Conservation (phyloP, 1,140 invertebrate genomes). For the Semibalanus balanoides region DNA sequence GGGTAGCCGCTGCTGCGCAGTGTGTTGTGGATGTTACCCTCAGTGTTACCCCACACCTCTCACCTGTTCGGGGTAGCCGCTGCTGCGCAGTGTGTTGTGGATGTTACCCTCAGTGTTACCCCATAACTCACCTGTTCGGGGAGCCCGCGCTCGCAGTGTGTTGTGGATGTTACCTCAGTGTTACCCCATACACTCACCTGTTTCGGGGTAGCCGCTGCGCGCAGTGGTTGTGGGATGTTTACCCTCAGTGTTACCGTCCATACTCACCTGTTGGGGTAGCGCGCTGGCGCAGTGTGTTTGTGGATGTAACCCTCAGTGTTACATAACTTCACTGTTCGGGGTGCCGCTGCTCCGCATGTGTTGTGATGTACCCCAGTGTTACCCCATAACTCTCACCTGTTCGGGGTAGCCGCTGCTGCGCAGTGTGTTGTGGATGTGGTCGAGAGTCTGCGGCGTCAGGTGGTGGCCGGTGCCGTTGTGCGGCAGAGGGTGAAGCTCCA, state of each 20-base stretch:
- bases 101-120: no score
- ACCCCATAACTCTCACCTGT: neutral
- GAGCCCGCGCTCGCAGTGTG: neutral
- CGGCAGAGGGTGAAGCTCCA: neutral
- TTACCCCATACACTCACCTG: no score
- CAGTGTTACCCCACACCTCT: neutral
- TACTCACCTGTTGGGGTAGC: neutral
- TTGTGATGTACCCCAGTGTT: no score
- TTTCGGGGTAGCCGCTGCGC: no score
- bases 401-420: neutral
- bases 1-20: neutral
- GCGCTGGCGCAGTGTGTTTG: neutral
- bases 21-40: neutral
- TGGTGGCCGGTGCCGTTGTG: neutral
- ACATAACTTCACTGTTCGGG: neutral
- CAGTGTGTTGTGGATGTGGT: neutral
- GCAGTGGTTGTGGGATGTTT: no score
- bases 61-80: slow-evolving; percentile 5
- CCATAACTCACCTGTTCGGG: slow-evolving; percentile 4
- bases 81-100: neutral
- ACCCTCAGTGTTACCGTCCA: no score
- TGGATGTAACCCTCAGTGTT: neutral
- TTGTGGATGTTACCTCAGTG: neutral
- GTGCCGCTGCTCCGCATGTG: neutral
- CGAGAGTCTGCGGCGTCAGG: neutral